Conservation (phyloP, 2,888 invertebrate genomes). For the Acleris holmiana region DNA sequence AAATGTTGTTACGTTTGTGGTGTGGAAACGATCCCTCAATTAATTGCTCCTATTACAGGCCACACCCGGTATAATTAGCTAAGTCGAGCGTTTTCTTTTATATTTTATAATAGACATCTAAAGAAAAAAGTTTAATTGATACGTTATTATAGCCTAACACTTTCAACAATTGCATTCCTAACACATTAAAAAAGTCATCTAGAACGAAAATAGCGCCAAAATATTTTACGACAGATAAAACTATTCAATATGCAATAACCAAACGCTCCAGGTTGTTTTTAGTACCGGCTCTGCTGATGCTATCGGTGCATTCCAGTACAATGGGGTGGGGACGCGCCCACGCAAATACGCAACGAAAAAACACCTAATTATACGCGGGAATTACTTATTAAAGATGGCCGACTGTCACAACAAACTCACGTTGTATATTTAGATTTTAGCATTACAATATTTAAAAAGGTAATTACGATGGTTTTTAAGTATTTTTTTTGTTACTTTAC, state of each 20-base stretch:
- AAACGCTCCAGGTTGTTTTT: constrained; percentile 32
- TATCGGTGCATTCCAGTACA: constrained; percentile 28
- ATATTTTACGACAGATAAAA: constrained; percentile 18
- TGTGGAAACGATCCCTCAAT: too few relatives aligned
- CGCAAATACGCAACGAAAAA: constrained; percentile 21
- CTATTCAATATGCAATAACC: constrained; percentile 23
- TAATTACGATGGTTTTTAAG: too few relatives aligned
- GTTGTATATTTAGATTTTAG: too few relatives aligned
- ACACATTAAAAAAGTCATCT: not conserved
- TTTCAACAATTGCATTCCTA: not conserved
- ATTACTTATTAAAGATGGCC: constrained; percentile 18
- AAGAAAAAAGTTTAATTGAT: too few relatives aligned
- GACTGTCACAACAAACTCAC: not conserved
- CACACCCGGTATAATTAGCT: too few relatives aligned
- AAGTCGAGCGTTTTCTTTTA: too few relatives aligned
- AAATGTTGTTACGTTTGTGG: too few relatives aligned
- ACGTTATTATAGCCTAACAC: too few relatives aligned
- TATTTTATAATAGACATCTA: too few relatives aligned
- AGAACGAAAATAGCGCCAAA: not conserved
- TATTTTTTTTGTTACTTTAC: too few relatives aligned
- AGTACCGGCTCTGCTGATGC: constrained; percentile 14
- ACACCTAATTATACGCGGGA: constrained; percentile 26
- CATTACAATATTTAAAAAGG: too few relatives aligned
- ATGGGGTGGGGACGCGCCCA: constrained; percentile 32
- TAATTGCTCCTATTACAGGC: too few relatives aligned